These are phyloP conservation scores for Telmatherina bonti DNA, from an alignment of 2,797 vertebrate species.

Conservation along the genomic window DNA sequence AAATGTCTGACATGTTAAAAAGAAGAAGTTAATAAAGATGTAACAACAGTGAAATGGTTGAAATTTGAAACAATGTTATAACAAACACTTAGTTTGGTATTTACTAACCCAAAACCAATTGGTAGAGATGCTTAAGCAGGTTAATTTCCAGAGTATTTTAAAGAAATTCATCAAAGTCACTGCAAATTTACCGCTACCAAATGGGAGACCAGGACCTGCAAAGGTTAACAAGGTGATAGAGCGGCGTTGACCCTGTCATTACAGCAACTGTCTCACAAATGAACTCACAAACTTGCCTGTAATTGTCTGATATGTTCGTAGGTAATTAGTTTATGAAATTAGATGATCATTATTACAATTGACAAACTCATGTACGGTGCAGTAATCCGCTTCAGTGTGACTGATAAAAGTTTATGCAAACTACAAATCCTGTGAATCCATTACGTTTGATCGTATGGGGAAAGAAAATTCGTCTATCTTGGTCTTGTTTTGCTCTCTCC, in stretches of 20 bases:
- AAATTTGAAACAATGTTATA: too few species aligned
- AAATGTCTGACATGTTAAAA: too few species aligned
- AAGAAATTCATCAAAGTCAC: too few species aligned
- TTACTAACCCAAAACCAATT: too few species aligned
- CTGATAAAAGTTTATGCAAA: slow-evolving; percentile 3
- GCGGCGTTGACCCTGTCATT: background rate
- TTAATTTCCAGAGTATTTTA: too few species aligned
- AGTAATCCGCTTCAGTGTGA: background rate
- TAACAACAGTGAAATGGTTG: too few species aligned
- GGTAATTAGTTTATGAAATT: background rate
- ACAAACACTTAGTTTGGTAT: too few species aligned
- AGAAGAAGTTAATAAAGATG: too few species aligned
- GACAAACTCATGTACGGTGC: background rate
- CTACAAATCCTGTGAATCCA: background rate
- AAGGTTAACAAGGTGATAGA: background rate
- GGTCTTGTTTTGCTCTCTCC: slow-evolving; percentile 27
- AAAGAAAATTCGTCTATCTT: background rate
- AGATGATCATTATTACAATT: background rate
- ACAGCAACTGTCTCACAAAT: background rate
- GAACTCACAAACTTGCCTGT: background rate
- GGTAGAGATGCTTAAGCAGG: too few species aligned
- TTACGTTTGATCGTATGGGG: slow-evolving; percentile 11
- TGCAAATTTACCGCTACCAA: too few species aligned
- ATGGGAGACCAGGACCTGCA: too few species aligned
- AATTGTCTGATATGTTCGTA: background rate